Conservation (phyloP, 2,888 invertebrate species). For the Chirona hameri region DNA sequence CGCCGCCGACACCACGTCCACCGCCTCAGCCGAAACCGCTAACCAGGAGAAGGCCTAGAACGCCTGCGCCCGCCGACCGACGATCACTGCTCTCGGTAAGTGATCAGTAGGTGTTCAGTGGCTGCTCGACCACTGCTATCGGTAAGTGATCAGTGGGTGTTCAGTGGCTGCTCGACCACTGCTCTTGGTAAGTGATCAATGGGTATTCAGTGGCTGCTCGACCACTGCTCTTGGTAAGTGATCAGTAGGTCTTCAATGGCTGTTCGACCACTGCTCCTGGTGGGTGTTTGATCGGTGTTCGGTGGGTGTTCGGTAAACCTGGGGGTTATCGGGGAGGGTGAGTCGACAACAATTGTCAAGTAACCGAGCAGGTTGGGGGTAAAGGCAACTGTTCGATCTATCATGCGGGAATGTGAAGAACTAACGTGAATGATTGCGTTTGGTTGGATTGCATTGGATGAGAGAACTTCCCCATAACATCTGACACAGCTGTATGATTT, state of each 20-base stretch:
- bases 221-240: background rate
- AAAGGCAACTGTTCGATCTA: too few relatives aligned
- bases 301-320: background rate
- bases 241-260: background rate
- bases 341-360: too few relatives aligned
- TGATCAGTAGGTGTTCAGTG: background rate
- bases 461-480: too few relatives aligned
- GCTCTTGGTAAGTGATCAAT: background rate
- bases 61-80: background rate
- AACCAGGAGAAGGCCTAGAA: constrained; percentile 12
- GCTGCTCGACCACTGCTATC: background rate
- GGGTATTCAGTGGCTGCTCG: too few relatives aligned
- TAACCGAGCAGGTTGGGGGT: too few relatives aligned
- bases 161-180: background rate
- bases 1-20: constrained; percentile 31
- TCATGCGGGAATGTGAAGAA: too few relatives aligned
- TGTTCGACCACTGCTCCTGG: background rate
- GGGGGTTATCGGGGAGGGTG: too few relatives aligned
- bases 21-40: constrained; percentile 24
- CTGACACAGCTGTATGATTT: too few relatives aligned
- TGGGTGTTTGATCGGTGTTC: background rate
- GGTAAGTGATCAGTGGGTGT: background rate
- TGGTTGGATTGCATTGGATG: too few relatives aligned
- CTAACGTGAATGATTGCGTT: too few relatives aligned
- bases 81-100: background rate